phyloP scores from a whole-genome alignment of 2,797 vertebrate species.

The Gorsachius magnificus region DNA sequence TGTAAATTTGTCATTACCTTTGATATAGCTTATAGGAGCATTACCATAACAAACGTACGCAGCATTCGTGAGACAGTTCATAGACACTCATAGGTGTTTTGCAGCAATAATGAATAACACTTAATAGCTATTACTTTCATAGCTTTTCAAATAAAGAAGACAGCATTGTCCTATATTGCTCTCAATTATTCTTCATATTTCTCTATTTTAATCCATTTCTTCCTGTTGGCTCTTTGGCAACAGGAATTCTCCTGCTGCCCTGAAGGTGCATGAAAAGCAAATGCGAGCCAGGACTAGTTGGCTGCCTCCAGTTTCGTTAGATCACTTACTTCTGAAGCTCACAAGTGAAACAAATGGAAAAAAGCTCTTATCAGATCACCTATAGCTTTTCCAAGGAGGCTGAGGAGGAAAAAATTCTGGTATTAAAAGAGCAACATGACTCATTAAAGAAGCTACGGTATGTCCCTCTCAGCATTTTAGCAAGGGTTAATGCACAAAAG shows the following conservation, averaged over 20 bases:
- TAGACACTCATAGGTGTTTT: not conserved
- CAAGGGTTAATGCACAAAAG: accelerated
- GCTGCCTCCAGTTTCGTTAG: not conserved
- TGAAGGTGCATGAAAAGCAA: not conserved
- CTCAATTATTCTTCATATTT: not conserved
- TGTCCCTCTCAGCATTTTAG: not conserved
- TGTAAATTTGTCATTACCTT: not conserved
- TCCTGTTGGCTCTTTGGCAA: not conserved
- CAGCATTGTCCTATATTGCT: not conserved
- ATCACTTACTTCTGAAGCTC: not conserved
- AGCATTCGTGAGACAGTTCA: not conserved
- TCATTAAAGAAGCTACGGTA: no score
- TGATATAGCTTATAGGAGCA: not conserved
- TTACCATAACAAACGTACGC: not conserved
- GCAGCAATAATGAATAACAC: not conserved
- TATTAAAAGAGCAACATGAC: not conserved
- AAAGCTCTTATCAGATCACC: not conserved
- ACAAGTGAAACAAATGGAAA: not conserved
- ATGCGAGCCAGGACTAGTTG: not conserved
- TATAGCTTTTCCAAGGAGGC: not conserved
- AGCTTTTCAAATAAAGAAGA: not conserved
- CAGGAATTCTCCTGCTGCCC: not conserved
- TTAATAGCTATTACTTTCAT: not conserved
- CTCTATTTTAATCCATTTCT: not conserved
- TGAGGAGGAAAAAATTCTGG: not conserved